Conservation (phyloP, 1,140 invertebrate species). For the Lordiphosa collinella region DNA sequence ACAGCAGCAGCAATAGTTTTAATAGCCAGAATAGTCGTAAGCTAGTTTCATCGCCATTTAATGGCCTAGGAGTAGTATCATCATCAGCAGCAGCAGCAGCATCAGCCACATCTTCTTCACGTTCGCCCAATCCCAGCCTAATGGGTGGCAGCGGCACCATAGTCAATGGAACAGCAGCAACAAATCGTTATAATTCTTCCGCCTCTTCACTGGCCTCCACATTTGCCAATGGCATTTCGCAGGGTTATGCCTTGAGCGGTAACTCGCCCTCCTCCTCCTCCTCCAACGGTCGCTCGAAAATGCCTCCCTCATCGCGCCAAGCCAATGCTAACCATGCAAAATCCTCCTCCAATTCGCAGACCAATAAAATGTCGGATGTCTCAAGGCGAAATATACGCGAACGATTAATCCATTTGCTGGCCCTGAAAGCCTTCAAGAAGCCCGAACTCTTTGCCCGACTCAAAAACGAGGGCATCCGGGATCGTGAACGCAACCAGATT, state of each 20-base stretch:
- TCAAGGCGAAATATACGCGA: constrained; percentile 81
- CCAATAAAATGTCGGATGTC: constrained; percentile 65
- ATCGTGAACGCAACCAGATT: constrained; percentile 88
- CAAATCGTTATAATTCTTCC: constrained; percentile 37
- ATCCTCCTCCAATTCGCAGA: constrained; percentile 37
- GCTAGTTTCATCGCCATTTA: constrained; percentile 74
- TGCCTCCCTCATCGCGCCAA: constrained; percentile 40
- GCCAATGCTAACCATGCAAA: constrained; percentile 55
- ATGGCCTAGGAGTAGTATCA: constrained; percentile 60
- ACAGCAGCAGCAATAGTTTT: constrained; percentile 67
- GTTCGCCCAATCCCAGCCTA: constrained; percentile 69
- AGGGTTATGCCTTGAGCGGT: constrained; percentile 67
- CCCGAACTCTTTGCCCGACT: constrained; percentile 91
- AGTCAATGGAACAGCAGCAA: constrained; percentile 51
- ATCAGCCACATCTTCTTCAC: constrained; percentile 32
- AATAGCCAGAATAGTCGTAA: constrained; percentile 78
- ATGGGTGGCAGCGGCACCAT: constrained; percentile 63
- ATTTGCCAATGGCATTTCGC: constrained; percentile 78
- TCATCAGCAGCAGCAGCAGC: constrained; percentile 23
- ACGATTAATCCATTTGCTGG: constrained; percentile 94
- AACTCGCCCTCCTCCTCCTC: constrained; percentile 43
- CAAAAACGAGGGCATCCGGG: constrained; percentile 90
- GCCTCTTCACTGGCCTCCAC: constrained; percentile 57
- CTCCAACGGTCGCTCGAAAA: constrained; percentile 52
- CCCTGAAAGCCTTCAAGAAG: constrained; percentile 94